These are phyloP conservation scores for Orchesellides sinensis DNA, from an alignment of 2,888 invertebrate genomes.

Conservation along the genomic window DNA sequence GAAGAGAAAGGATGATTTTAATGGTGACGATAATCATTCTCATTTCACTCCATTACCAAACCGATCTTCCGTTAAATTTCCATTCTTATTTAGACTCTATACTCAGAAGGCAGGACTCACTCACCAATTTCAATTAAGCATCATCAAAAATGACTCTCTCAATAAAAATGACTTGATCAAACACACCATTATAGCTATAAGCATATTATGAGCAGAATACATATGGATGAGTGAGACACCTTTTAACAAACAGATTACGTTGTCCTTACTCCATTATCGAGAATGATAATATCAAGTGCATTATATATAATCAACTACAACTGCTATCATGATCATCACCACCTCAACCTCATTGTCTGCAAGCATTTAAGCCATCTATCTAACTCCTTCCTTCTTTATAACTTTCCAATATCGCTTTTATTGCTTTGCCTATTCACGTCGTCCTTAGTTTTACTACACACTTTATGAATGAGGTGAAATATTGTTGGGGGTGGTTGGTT, in stretches of 20 bases:
- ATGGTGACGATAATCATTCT: constrained; percentile 60
- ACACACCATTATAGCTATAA: no score
- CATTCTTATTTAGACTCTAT: constrained; percentile 27
- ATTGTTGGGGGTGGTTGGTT: constrained; percentile 2
- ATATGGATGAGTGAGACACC: no score
- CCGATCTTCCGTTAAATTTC: constrained; percentile 56
- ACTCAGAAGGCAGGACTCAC: no score
- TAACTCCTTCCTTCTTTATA: constrained; percentile 51
- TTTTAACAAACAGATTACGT: no score
- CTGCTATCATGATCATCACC: constrained; percentile 9
- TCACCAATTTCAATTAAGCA: constrained; percentile 75
- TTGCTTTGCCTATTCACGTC: constrained; percentile 42
- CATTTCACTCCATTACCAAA: constrained; percentile 63
- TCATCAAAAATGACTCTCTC: no score
- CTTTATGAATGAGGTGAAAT: neutral
- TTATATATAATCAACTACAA: neutral
- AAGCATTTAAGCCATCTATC: constrained; percentile 60
- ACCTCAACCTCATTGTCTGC: constrained; percentile 6
- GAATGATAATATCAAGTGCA: no score
- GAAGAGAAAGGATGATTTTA: constrained; percentile 16
- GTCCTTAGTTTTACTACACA: neutral
- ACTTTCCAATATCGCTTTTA: constrained; percentile 57
- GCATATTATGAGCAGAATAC: no score
- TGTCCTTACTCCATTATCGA: no score
- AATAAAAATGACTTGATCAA: constrained; percentile 71